Percentiles rank a stretch among this genome's conserved stretches.
Conservation (phyloP, 2,888 invertebrate genomes). For the Oscheius onirici region DNA sequence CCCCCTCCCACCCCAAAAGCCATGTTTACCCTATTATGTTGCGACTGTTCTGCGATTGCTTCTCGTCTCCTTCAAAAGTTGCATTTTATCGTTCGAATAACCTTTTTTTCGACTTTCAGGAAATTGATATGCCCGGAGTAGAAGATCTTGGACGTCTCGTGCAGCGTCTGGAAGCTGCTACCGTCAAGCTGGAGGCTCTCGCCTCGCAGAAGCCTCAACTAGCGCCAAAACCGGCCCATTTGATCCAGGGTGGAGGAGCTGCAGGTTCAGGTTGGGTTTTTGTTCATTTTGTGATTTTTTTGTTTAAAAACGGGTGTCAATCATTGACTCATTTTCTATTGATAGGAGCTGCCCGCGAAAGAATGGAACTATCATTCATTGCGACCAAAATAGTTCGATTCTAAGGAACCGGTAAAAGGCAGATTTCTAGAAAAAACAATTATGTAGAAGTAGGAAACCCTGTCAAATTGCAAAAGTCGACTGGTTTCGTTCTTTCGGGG, state of each 20-base stretch:
- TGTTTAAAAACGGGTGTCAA: no score
- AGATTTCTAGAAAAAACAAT: no score
- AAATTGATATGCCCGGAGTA: constrained; percentile 3
- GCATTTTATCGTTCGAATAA: not conserved
- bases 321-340: not conserved
- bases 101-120: constrained; percentile 2
- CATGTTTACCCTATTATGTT: constrained; percentile 25
- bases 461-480: no score
- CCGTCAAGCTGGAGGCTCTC: constrained; percentile 60
- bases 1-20: not conserved
- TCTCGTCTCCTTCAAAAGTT: not conserved
- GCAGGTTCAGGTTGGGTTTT: constrained; percentile 9
- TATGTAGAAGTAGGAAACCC: no score
- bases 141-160: constrained; percentile 31
- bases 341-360: not conserved
- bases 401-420: no score
- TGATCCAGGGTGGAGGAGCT: constrained; percentile 23
- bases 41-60: constrained; percentile 25
- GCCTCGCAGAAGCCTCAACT: constrained; percentile 60
- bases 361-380: no score
- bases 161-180: constrained; percentile 44
- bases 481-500: no score
- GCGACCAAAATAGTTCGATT: no score
- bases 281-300: not conserved
- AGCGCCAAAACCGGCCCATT: constrained; percentile 63